Evolutionary conservation across 2,797 vertebrate genomes (phyloP).

Genomic region (Anisognathus igniventris): DNA sequence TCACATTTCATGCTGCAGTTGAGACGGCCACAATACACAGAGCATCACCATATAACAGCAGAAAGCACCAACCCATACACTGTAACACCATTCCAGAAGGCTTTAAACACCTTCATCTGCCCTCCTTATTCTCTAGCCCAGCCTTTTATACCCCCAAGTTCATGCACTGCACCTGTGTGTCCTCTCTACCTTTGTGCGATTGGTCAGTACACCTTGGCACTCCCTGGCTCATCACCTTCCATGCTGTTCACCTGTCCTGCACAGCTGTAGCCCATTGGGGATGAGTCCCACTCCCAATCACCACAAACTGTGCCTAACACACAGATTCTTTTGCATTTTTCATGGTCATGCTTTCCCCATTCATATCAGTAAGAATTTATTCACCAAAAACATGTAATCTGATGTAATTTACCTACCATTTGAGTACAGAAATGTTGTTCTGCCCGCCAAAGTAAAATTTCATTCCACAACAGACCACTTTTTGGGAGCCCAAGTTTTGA

Average conservation of each 20-base stretch:
- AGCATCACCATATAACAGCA: not conserved
- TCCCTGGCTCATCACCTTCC: not conserved
- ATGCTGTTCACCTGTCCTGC: not conserved
- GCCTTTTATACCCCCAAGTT: not conserved
- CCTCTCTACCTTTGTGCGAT: not conserved
- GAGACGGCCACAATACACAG: not conserved
- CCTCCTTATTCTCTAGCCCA: not conserved
- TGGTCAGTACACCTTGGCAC: not conserved
- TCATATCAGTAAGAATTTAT: not conserved
- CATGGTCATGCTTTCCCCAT: not conserved
- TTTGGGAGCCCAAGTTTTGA: not conserved
- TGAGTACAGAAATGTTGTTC: not conserved
- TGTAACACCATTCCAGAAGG: rapidly evolving
- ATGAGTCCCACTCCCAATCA: not conserved
- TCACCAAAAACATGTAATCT: not conserved
- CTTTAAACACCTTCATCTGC: rapidly evolving
- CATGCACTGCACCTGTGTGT: not conserved
- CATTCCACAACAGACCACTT: not conserved
- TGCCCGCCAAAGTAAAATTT: not conserved
- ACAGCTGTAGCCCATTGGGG: not conserved
- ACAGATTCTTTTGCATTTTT: not conserved
- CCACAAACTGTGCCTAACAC: not conserved
- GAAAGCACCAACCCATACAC: not conserved
- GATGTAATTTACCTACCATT: not conserved
- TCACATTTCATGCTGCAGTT: no score